Percentiles rank a stretch among this genome's conserved stretches.
These are phyloP conservation scores for Arctocebus calabarensis DNA, from an alignment of 2,797 vertebrate genomes.

Conservation along the genomic window DNA sequence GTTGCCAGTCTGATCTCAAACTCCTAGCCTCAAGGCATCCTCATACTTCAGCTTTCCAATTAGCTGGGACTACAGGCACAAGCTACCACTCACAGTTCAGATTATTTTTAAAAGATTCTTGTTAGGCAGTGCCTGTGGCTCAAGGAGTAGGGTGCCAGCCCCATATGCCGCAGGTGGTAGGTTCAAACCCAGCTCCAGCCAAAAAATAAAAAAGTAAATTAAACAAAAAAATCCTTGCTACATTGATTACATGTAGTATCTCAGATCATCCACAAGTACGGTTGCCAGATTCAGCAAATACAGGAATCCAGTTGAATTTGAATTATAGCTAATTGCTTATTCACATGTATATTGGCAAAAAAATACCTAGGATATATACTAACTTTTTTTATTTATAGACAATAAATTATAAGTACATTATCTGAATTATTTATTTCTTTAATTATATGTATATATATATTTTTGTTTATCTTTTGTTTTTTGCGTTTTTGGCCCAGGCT, in stretches of 20 bases:
- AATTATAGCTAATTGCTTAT: neutral
- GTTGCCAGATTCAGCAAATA: neutral
- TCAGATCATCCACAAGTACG: neutral
- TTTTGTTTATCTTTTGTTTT: no score
- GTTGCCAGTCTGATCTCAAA: no score
- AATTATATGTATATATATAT: neutral
- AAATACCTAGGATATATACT: neutral
- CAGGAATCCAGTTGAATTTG: neutral
- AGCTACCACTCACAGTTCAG: no score
- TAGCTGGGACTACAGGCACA: no score
- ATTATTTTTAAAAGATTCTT: neutral
- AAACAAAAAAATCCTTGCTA: neutral
- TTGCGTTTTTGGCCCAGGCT: no score
- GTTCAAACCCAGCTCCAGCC: no score
- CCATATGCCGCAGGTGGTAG: no score
- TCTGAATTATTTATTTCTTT: conserved; percentile 38
- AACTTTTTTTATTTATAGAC: conserved; percentile 7
- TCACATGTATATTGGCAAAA: neutral
- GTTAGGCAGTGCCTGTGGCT: no score
- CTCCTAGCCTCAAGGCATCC: no score
- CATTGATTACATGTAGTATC: neutral
- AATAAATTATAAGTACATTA: neutral
- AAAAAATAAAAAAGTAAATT: no score
- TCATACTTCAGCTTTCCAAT: no score
- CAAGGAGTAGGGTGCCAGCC: no score